phyloP scores from a whole-genome alignment of 2,797 vertebrate genomes.

The Pantherophis vulpinus region DNA sequence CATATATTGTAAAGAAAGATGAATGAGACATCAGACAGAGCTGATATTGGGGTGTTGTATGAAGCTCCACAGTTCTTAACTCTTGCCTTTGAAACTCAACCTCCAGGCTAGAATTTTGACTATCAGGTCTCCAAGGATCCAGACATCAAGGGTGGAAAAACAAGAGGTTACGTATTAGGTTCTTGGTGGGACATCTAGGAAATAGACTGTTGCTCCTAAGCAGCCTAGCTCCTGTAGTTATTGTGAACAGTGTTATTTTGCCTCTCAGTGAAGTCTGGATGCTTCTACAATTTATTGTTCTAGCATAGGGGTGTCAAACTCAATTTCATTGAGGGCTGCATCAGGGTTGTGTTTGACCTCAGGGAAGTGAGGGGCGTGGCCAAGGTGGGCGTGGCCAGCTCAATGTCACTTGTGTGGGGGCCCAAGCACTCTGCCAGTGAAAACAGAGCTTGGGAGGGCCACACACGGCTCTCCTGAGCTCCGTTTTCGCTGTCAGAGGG shows the following conservation, averaged over 20 bases:
- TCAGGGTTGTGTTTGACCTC: too few species aligned
- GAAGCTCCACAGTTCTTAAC: not conserved
- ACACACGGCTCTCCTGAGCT: too few species aligned
- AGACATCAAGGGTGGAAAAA: not conserved
- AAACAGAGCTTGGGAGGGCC: too few species aligned
- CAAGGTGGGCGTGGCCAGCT: too few species aligned
- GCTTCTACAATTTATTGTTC: not conserved
- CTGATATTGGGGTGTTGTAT: not conserved
- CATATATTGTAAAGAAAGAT: not conserved
- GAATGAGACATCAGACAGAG: not conserved
- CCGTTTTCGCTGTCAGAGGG: too few species aligned
- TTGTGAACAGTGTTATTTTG: not conserved
- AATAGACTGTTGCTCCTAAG: not conserved
- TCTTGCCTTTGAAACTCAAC: not conserved
- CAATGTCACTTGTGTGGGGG: too few species aligned
- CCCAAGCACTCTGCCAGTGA: too few species aligned
- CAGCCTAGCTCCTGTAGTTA: not conserved
- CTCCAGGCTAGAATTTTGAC: not conserved
- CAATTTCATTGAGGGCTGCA: too few species aligned
- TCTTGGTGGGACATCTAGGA: not conserved
- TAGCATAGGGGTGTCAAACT: not conserved
- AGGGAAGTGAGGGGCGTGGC: too few species aligned
- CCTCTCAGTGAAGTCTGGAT: not conserved
- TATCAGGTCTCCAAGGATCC: not conserved
- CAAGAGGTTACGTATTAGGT: not conserved